A percentile compares a stretch with the other conserved stretches of the same genome.
Evolutionary conservation across 2,797 vertebrate genomes (phyloP).

Genomic region (Premnoplex brunnescens): DNA sequence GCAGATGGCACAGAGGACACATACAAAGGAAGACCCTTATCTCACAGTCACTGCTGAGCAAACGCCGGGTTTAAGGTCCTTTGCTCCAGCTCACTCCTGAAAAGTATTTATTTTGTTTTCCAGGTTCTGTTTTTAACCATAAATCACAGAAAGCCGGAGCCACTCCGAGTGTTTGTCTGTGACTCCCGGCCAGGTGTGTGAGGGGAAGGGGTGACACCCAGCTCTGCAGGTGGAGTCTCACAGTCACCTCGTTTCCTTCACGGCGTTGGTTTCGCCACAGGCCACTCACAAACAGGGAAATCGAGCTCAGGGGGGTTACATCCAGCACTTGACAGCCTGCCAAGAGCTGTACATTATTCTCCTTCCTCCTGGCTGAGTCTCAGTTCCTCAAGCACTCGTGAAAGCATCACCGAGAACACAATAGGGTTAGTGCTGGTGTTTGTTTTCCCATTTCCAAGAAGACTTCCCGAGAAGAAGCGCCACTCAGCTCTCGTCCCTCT

Average conservation of each 20-base stretch:
- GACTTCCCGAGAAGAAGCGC: neutral
- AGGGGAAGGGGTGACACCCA: neutral
- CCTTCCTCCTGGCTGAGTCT: neutral
- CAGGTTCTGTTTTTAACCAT: neutral
- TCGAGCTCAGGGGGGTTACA: neutral
- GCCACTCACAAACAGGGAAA: rapidly evolving
- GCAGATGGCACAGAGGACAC: neutral
- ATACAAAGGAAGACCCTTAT: neutral
- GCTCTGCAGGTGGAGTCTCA: neutral
- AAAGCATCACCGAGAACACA: neutral
- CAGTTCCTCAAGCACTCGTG: neutral
- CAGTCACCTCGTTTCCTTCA: neutral
- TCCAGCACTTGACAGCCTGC: neutral
- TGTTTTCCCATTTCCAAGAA: neutral
- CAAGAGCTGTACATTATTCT: neutral
- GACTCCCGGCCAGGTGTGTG: neutral
- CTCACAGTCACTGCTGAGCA: neutral
- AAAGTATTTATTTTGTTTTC: conserved; percentile 2
- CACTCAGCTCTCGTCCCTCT: neutral
- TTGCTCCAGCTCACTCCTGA: neutral
- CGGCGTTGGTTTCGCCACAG: neutral
- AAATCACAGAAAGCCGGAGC: neutral
- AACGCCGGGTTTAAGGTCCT: neutral
- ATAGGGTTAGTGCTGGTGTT: neutral
- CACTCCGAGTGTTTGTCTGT: neutral